These are phyloP conservation scores for Polypedilum pembai DNA, from an alignment of 1,140 invertebrate species.

Conservation along the genomic window DNA sequence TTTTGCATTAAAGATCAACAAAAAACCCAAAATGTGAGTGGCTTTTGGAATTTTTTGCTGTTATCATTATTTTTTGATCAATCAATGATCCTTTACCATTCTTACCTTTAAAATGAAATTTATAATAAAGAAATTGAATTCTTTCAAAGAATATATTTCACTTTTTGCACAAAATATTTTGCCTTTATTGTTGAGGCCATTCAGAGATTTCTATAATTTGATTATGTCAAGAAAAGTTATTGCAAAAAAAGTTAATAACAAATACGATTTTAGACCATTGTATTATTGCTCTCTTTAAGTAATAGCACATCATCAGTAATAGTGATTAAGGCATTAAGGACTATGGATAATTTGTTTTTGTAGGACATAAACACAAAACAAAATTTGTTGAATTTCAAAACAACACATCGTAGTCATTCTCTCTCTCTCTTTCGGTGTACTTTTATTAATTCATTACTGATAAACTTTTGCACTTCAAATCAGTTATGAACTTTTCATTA, in stretches of 20 bases:
- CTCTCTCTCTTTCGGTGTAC: not conserved
- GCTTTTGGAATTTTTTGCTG: too few species aligned
- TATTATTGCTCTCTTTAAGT: not conserved
- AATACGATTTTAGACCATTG: not conserved
- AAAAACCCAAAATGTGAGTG: not conserved
- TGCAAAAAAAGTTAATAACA: not conserved
- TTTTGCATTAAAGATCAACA: not conserved
- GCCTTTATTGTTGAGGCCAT: too few species aligned
- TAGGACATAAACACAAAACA: not conserved
- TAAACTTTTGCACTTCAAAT: slow-evolving; percentile 5
- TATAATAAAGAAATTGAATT: not conserved
- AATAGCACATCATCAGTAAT: not conserved
- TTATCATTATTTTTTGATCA: too few species aligned
- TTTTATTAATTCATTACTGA: not conserved
- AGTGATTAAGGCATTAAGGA: not conserved
- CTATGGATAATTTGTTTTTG: not conserved
- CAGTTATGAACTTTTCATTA: not conserved
- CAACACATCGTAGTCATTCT: not conserved
- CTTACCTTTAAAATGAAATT: not conserved
- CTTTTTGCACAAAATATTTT: not conserved
- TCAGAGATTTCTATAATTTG: not conserved
- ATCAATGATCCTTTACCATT: too few species aligned
- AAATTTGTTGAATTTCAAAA: not conserved
- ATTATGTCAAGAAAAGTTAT: not conserved
- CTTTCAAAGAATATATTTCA: not conserved